Base-by-base conservation (phyloP, 2,888 invertebrate genomes). In the Lysandra bellargus region DNA sequence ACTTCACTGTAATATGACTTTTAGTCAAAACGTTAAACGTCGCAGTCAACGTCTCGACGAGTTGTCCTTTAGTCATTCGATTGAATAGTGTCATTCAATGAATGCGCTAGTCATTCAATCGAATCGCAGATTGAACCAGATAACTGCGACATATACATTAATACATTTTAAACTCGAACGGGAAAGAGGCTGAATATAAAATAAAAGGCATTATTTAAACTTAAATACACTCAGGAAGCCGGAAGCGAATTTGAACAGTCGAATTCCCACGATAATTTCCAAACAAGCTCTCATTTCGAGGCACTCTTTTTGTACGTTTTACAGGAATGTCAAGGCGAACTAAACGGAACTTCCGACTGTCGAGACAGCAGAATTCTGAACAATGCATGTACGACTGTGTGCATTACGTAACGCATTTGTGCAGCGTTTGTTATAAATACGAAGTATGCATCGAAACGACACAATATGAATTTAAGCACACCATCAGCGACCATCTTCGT, bases 311-410 rank as follows among this genome's bases (percentile, higher is more conserved):
- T 53, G 14, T 75, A 33, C 53, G 17, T 76, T 76, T 76, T 57
- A 53, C 76, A 53, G 76, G 49, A 76, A 76, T 57, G 76, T 76
- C 57, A 82, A 82, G 82, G 83, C 78, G 83, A 81, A 83, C 83
- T 81, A 81, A 83, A 80, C 85, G 85, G 86, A 87, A 86, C 78
- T 79, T 23, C 61, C 82, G 82, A 81, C 76, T 79, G 53, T 72
- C 82, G 82, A 81, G 83, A 80, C 81, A 83, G 81, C 81, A 82
- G 83, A 83, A 84, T 84, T 81, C 82, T 82, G 82, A 86, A 88
- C 87, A 88, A 87, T 87, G 86, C 83, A 76, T 53, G 57, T 5
- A 69, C 37, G 69, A 76, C 14, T 17, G 76, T 53, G 76, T 76
- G 57, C 53, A 53, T 57, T 57, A 76, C 53, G 33, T 76, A 14